Evolutionary conservation across 2,797 vertebrate species (phyloP).

Genomic region (Danionella dracula): DNA sequence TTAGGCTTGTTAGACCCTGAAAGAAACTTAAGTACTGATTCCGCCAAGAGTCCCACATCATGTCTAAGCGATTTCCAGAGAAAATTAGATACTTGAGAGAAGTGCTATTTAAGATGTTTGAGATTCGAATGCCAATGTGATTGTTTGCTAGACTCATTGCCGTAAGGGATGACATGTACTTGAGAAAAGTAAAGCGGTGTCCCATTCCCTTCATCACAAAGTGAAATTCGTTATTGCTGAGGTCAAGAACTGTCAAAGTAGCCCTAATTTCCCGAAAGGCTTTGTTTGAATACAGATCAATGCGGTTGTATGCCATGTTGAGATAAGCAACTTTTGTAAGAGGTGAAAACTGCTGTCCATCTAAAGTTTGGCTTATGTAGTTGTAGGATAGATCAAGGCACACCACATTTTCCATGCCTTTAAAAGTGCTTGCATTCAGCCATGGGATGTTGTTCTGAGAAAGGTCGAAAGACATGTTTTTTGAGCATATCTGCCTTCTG

Average conservation of each 20-base stretch:
- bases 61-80: constrained; percentile 64
- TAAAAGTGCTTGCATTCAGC: constrained; percentile 56
- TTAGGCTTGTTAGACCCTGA: constrained; percentile 63
- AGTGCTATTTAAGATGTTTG: constrained; percentile 56
- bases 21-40: constrained; percentile 68
- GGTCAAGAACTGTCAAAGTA: constrained; percentile 68
- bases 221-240: constrained; percentile 75
- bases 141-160: constrained; percentile 72
- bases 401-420: constrained; percentile 66
- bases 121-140: constrained; percentile 66
- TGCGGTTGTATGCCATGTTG: constrained; percentile 71
- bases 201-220: constrained; percentile 76
- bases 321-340: constrained; percentile 62
- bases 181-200: constrained; percentile 67
- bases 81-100: constrained; percentile 70
- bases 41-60: constrained; percentile 68
- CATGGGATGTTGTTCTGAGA: constrained; percentile 73
- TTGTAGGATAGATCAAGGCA: constrained; percentile 77
- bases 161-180: constrained; percentile 57
- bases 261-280: constrained; percentile 63
- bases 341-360: constrained; percentile 48
- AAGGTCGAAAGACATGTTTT: constrained; percentile 60
- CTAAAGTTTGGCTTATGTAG: constrained; percentile 72
- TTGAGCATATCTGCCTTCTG: constrained; percentile 43
- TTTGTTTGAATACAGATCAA: constrained; percentile 67